Evolutionary conservation across 1,140 invertebrate species (phyloP), one percentile per base, ranked within the genome.

Genomic region (Tribolium madens): DNA sequence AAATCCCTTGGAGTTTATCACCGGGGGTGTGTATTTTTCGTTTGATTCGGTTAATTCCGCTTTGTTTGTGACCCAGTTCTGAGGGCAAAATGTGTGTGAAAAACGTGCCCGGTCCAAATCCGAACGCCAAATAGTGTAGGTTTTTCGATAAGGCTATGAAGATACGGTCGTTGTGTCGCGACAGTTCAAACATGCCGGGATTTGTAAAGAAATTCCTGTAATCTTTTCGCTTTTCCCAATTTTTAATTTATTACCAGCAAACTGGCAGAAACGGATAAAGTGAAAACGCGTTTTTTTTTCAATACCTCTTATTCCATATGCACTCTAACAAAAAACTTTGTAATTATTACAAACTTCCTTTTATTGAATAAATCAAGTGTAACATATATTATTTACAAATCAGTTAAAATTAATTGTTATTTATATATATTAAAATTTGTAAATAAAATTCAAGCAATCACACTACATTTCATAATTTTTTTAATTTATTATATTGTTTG

Each of bases 1-100:
- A 57, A 64, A 64, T 64, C 57, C 57, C 7, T 13, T 2, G 21
- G 26, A 64, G 21, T 64, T 64, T 33, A 64, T 64, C 21, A 26
- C 26, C 4, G 10, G 57, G 57, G 57, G 57, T 64, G 57, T 64
- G 57, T 64, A 64, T 64, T 64, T 64, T 64, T 64, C 52, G 57
- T 33, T 31, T 14, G 57, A 31, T 64, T 33, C 57, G 26, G 57
- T 64, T 64, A 64, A 64, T 64, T 33, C 26, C 21, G 57, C 26
- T 64, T 64, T 64, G 57, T 64, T 64, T 64, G 57, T 64, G 57
- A 64, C 57, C 57, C 57, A 64, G 57, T 64, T 64, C 57, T 26
- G 57, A 21, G 52, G 52, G 52, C 52, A n/a, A 26, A 57, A 57
- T 57, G 18, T 57, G 57, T 33, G 57, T 14, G 57, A 64, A 64